Conservation (phyloP, 2,797 vertebrate species). For the Sylvia borin region DNA sequence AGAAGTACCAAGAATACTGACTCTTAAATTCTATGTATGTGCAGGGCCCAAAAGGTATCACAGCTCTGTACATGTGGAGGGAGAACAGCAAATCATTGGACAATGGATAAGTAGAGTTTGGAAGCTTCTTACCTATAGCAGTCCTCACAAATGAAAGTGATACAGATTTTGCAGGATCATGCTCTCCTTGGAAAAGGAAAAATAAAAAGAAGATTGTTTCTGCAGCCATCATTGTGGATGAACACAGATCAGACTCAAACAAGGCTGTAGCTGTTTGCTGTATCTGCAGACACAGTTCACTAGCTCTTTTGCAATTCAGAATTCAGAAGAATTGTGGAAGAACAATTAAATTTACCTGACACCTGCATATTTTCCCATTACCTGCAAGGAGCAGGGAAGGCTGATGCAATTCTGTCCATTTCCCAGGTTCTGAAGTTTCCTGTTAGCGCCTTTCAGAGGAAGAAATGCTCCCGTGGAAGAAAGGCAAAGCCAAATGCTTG, state of each 20-base stretch:
- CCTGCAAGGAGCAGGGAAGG: neutral
- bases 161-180: neutral
- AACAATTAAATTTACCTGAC: neutral
- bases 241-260: neutral
- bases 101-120: neutral
- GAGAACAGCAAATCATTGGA: neutral
- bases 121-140: neutral
- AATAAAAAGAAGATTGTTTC: neutral
- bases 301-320: neutral
- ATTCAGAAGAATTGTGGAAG: neutral
- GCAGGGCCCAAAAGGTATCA: neutral
- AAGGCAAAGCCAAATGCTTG: neutral
- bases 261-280: neutral
- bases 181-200: neutral
- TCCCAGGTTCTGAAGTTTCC: neutral
- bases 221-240: neutral
- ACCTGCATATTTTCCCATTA: neutral
- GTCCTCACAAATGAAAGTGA: neutral
- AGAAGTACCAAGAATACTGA: neutral
- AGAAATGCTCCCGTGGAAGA: neutral
- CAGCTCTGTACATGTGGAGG: neutral
- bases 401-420: neutral
- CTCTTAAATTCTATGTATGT: neutral
- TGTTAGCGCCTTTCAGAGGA: neutral
- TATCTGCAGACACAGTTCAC: neutral